A percentile compares a stretch with the other conserved stretches of the same genome.
Evolutionary conservation across 2,888 invertebrate species (phyloP).

Genomic region (Mantis religiosa): DNA sequence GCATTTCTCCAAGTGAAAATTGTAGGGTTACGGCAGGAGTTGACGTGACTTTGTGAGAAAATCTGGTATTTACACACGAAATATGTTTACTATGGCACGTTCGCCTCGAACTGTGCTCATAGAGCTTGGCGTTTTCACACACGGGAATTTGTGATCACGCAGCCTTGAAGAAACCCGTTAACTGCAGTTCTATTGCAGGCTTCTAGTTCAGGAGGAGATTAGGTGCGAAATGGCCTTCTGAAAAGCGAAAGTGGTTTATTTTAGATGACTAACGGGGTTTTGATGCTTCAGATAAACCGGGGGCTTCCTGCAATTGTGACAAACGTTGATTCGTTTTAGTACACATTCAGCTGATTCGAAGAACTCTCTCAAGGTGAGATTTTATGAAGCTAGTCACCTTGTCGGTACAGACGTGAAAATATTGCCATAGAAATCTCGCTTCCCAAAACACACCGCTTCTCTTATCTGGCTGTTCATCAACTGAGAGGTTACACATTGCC

Average conservation of each 20-base stretch:
- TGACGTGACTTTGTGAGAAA: not conserved
- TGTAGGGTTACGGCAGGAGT: not conserved
- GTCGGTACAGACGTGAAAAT: not conserved
- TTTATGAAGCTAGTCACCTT: not conserved
- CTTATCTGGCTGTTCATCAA: too few relatives aligned
- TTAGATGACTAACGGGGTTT: not conserved
- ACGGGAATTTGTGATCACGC: not conserved
- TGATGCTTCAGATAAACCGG: not conserved
- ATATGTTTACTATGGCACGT: not conserved
- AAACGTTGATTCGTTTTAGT: too few relatives aligned
- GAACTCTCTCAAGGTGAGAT: not conserved
- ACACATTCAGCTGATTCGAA: not conserved
- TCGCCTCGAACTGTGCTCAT: not conserved
- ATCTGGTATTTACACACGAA: not conserved
- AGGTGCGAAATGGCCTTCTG: not conserved
- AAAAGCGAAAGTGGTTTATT: not conserved
- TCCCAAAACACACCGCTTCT: too few relatives aligned
- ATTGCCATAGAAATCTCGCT: too few relatives aligned
- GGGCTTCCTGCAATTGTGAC: not conserved
- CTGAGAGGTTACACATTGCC: too few relatives aligned
- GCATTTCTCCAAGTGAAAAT: not conserved
- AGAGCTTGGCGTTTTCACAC: not conserved
- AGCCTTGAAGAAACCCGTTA: not conserved
- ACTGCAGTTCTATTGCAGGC: not conserved
- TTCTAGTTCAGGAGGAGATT: not conserved